A percentile compares a stretch with the other conserved stretches of the same genome.
phyloP scores from a whole-genome alignment of 2,888 invertebrate species.

The Cerceris ruficornis region DNA sequence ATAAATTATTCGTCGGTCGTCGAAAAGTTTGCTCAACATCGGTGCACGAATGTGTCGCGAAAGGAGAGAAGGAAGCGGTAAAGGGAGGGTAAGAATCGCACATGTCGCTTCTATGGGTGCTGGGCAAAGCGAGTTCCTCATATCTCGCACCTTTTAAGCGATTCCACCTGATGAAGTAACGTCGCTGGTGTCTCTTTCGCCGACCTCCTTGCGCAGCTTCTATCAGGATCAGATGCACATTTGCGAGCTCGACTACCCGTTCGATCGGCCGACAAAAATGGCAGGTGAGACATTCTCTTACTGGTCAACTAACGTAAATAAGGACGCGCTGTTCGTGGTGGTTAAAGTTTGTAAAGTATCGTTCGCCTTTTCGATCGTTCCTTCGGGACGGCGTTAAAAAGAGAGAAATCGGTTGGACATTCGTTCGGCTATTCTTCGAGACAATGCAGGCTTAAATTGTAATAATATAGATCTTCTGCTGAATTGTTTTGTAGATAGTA shows the following conservation, averaged over 20 bases:
- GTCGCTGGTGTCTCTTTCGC: conserved; percentile 48
- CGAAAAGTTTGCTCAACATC: neutral
- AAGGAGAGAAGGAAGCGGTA: conserved; percentile 40
- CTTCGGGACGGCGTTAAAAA: conserved; percentile 1
- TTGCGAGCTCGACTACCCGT: conserved; percentile 22
- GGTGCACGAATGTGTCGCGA: neutral
- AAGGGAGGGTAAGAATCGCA: conserved; percentile 55
- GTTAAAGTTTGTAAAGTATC: conserved; percentile 48
- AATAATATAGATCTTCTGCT: no score
- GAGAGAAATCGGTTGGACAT: conserved; percentile 20
- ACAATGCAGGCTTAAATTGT: no score
- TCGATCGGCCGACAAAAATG: conserved; percentile 69
- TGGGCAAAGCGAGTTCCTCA: conserved; percentile 75
- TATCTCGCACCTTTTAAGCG: conserved; percentile 77
- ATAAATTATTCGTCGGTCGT: neutral
- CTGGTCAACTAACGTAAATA: conserved; percentile 59
- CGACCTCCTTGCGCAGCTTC: conserved; percentile 64
- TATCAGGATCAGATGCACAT: conserved; percentile 73
- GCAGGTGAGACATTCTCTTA: conserved; percentile 68
- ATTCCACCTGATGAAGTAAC: conserved; percentile 73
- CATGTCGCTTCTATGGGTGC: conserved; percentile 54
- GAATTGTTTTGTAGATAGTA: no score
- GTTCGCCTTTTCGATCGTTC: conserved; percentile 39
- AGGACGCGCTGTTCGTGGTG: conserved; percentile 60
- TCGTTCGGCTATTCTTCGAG: neutral